Evolutionary conservation across 1,140 invertebrate genomes (phyloP).

Genomic region (Bombyx mandarina): DNA sequence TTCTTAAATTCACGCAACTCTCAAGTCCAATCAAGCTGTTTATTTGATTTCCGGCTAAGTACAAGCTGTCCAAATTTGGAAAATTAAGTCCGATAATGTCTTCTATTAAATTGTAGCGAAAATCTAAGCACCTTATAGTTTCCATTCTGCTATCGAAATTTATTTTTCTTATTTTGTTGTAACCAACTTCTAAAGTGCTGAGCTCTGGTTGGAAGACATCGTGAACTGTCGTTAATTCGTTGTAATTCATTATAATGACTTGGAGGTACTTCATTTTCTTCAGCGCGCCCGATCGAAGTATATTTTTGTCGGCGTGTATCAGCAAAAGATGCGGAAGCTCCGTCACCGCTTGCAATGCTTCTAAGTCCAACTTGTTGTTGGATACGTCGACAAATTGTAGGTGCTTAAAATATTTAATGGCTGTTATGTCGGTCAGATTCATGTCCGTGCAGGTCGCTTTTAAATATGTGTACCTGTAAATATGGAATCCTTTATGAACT

Average conservation of each 20-base stretch:
- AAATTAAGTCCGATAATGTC: constrained; percentile 57
- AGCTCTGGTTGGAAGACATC: constrained; percentile 69
- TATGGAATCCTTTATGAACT: background rate
- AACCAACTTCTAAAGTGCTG: constrained; percentile 65
- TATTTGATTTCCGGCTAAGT: constrained; percentile 65
- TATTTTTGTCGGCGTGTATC: constrained; percentile 68
- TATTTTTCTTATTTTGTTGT: constrained; percentile 56
- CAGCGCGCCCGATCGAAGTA: constrained; percentile 54
- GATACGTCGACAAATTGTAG: constrained; percentile 71
- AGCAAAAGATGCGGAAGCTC: constrained; percentile 66
- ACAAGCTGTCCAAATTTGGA: constrained; percentile 61
- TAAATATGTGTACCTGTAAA: constrained; percentile 60
- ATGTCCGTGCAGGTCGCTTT: constrained; percentile 55
- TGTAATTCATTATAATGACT: constrained; percentile 68
- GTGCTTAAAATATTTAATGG: constrained; percentile 64
- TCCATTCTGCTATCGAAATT: constrained; percentile 45
- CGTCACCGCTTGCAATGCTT: constrained; percentile 58
- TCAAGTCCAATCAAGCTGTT: constrained; percentile 50
- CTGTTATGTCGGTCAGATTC: constrained; percentile 62
- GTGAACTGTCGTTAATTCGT: constrained; percentile 56
- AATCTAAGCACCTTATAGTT: constrained; percentile 59
- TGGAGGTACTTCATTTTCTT: constrained; percentile 70
- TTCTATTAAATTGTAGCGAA: constrained; percentile 64
- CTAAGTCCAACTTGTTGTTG: constrained; percentile 61
- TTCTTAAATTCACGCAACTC: constrained; percentile 58